Percentiles rank a stretch among this genome's conserved stretches.
phyloP scores from a whole-genome alignment of 2,888 invertebrate genomes.

The Drosophila stalkeri region DNA sequence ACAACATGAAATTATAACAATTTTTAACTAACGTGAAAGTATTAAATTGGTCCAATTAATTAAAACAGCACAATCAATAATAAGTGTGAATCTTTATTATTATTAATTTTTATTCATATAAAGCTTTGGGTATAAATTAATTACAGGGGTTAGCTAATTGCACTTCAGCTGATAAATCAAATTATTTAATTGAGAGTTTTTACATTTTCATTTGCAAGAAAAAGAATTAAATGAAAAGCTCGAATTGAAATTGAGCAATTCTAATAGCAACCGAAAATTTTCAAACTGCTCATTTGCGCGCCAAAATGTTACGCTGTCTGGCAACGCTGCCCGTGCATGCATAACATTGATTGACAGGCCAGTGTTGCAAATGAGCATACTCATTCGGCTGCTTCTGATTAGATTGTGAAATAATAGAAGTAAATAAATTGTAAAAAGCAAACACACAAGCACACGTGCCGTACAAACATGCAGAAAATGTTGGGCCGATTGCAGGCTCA shows the following conservation, averaged over 20 bases:
- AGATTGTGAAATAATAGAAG: constrained; percentile 57
- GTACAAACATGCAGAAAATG: constrained; percentile 61
- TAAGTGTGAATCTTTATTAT: background rate
- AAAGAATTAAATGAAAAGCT: no score
- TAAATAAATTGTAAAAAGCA: constrained; percentile 33
- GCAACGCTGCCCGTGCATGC: constrained; percentile 26
- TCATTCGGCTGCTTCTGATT: constrained; percentile 32
- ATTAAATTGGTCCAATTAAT: constrained; percentile 72
- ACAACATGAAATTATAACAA: constrained; percentile 56
- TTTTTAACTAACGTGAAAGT: constrained; percentile 64
- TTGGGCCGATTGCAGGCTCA: constrained; percentile 63
- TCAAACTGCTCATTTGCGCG: background rate
- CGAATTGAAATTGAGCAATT: no score
- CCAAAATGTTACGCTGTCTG: background rate
- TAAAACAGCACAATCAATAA: constrained; percentile 42
- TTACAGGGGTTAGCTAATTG: no score
- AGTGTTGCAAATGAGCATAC: constrained; percentile 38
- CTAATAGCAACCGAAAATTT: background rate
- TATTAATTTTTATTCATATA: no score
- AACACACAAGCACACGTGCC: constrained; percentile 34
- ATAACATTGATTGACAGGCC: constrained; percentile 22
- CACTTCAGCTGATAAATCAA: no score
- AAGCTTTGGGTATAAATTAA: no score
- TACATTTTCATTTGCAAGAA: no score
- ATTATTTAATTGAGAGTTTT: no score